Percentiles rank a stretch among this genome's conserved stretches.
phyloP scores from a whole-genome alignment of 1,140 invertebrate species.

The Drosophila parvula region DNA sequence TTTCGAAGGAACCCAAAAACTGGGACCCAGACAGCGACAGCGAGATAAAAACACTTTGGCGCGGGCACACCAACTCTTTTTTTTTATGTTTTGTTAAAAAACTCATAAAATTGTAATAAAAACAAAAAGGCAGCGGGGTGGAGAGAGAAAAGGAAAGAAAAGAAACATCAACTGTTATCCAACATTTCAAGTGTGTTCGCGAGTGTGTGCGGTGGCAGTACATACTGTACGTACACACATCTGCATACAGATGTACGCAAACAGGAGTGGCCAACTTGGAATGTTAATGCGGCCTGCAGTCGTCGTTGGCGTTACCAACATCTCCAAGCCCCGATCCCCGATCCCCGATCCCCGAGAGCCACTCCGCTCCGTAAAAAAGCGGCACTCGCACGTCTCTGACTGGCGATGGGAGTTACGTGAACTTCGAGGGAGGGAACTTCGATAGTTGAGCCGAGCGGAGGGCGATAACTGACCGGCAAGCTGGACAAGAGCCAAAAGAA shows the following conservation, averaged over 20 bases:
- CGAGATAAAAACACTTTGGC: slow-evolving; percentile 15
- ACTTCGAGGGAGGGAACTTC: slow-evolving; percentile 32
- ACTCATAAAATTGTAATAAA: slow-evolving; percentile 65
- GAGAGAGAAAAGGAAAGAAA: slow-evolving; percentile 26
- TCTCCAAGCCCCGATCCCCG: slow-evolving; percentile 37
- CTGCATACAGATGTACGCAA: slow-evolving; percentile 63
- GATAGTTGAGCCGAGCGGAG: slow-evolving; percentile 11
- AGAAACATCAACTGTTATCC: slow-evolving; percentile 77
- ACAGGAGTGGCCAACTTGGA: slow-evolving; percentile 80
- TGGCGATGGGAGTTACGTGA: slow-evolving; percentile 57
- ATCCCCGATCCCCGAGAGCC: slow-evolving; percentile 2
- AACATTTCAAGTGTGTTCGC: slow-evolving; percentile 64
- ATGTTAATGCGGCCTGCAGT: slow-evolving; percentile 78
- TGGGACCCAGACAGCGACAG: slow-evolving; percentile 3
- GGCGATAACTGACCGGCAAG: slow-evolving; percentile 15
- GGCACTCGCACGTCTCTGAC: slow-evolving; percentile 28
- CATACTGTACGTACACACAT: slow-evolving; percentile 28
- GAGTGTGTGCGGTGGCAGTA: slow-evolving; percentile 9
- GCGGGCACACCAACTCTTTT: slow-evolving; percentile 23
- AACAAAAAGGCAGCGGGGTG: slow-evolving; percentile 38
- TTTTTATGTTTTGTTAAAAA: slow-evolving; percentile 37
- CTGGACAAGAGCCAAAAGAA: slow-evolving; percentile 69
- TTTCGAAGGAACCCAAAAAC: slow-evolving; percentile 21
- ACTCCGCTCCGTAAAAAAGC: slow-evolving; percentile 29
- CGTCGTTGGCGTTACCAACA: slow-evolving; percentile 68